phyloP scores from a whole-genome alignment of 1,140 invertebrate species.

The Globodera rostochiensis region DNA sequence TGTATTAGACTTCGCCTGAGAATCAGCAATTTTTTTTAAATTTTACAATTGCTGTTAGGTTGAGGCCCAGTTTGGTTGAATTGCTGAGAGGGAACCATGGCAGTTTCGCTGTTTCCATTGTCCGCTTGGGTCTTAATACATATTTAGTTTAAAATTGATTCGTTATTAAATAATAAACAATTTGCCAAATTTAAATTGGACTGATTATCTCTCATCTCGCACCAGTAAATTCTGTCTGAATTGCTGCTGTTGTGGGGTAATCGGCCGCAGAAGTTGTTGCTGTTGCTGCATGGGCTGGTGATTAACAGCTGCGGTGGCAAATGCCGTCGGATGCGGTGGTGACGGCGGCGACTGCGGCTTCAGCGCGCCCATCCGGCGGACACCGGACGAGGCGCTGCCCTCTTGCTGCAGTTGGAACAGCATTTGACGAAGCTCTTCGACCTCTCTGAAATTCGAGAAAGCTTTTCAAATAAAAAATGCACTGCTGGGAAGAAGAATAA shows the following conservation, averaged over 20 bases:
- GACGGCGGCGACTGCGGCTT: constrained; percentile 33
- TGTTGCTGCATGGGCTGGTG: constrained; percentile 15
- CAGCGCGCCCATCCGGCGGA: constrained; percentile 5
- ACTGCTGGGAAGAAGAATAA: too few species aligned
- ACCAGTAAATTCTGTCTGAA: constrained; percentile 8
- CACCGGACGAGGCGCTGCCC: neutral
- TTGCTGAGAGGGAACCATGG: constrained; percentile 4
- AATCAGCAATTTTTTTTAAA: constrained; percentile 9
- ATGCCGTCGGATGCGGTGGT: constrained; percentile 30
- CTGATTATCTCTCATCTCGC: too few species aligned
- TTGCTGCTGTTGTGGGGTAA: constrained; percentile 2
- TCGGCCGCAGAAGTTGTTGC: neutral
- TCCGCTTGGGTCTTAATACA: neutral
- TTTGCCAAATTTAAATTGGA: neutral
- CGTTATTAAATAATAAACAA: neutral
- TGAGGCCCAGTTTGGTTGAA: constrained; percentile 10
- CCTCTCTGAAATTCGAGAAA: constrained; percentile 41
- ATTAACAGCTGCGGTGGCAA: constrained; percentile 21
- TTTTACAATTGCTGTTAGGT: constrained; percentile 26
- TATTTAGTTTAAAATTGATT: neutral
- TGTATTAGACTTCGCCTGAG: too few species aligned
- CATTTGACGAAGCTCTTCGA: constrained; percentile 41
- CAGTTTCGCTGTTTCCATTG: neutral
- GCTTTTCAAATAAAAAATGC: neutral
- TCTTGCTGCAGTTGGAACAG: constrained; percentile 34